Evolutionary conservation across 2,888 invertebrate species (phyloP).

Genomic region (Lottia scabra): DNA sequence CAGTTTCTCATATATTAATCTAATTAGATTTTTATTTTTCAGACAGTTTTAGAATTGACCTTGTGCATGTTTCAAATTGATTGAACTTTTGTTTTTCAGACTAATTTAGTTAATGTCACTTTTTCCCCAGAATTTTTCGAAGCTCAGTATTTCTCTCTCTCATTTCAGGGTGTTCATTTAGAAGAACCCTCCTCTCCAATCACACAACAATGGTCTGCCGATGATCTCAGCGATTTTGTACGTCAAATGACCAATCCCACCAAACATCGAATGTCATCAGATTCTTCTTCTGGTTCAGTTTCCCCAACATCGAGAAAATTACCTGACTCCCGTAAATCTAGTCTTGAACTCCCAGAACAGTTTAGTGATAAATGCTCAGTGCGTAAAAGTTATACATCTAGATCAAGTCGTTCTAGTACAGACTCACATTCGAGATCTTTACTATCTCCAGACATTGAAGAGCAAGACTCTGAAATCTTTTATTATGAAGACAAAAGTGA

Average conservation of each 20-base stretch:
- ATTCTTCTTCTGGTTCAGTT: not conserved
- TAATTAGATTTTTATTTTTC: no score
- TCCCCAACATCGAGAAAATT: not conserved
- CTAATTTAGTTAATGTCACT: no score
- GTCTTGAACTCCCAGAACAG: not conserved
- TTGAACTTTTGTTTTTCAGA: no score
- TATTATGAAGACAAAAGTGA: slow-evolving; percentile 7
- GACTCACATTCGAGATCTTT: not conserved
- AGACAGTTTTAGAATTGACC: no score
- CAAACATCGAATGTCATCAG: slow-evolving; percentile 16
- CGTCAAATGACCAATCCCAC: slow-evolving; percentile 40
- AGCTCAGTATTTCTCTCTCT: not conserved
- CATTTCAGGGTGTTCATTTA: slow-evolving; percentile 42
- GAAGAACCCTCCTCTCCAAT: slow-evolving; percentile 42
- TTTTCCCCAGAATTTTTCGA: not conserved
- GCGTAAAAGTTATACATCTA: not conserved
- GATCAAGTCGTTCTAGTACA: not conserved
- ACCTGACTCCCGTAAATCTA: not conserved
- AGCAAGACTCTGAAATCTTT: not conserved
- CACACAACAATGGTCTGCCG: slow-evolving; percentile 27
- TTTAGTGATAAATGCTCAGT: not conserved
- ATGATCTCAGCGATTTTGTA: slow-evolving; percentile 40
- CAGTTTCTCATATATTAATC: no score
- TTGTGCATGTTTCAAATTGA: no score
- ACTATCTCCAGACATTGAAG: slow-evolving; percentile 1